Percentiles rank a stretch among this genome's conserved stretches.
These are phyloP conservation scores for Mus caroli DNA, from an alignment of 2,797 vertebrate genomes.

Conservation along the genomic window DNA sequence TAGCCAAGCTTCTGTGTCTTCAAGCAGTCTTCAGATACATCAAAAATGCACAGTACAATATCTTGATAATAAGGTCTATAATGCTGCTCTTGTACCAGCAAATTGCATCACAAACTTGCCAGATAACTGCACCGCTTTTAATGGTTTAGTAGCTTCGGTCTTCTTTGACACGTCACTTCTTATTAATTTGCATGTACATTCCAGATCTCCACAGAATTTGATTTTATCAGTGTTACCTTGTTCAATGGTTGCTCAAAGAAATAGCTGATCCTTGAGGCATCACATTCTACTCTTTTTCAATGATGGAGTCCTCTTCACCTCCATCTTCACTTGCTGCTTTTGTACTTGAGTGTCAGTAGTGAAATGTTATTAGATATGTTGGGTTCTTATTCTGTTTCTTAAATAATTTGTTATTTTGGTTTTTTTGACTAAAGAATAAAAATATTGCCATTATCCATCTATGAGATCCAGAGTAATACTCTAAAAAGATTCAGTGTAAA, in stretches of 20 bases:
- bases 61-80: background rate
- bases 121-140: background rate
- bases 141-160: background rate
- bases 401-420: conserved; percentile 9
- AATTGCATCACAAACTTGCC: background rate
- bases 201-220: background rate
- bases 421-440: background rate
- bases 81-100: background rate
- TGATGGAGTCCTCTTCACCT: background rate
- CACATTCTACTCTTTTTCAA: background rate
- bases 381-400: background rate
- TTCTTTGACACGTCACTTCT: background rate
- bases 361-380: background rate
- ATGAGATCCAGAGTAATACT: background rate
- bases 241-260: background rate
- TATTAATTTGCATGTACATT: background rate
- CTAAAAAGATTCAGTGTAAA: background rate
- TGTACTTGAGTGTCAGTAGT: background rate
- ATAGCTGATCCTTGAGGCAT: background rate
- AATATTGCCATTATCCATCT: background rate
- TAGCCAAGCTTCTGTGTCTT: background rate
- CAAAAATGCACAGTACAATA: background rate
- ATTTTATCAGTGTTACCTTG: background rate
- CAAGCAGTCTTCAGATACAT: background rate
- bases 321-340: background rate